Evolutionary conservation across 2,797 vertebrate genomes (phyloP).

Genomic region (Peromyscus melanophrys): DNA sequence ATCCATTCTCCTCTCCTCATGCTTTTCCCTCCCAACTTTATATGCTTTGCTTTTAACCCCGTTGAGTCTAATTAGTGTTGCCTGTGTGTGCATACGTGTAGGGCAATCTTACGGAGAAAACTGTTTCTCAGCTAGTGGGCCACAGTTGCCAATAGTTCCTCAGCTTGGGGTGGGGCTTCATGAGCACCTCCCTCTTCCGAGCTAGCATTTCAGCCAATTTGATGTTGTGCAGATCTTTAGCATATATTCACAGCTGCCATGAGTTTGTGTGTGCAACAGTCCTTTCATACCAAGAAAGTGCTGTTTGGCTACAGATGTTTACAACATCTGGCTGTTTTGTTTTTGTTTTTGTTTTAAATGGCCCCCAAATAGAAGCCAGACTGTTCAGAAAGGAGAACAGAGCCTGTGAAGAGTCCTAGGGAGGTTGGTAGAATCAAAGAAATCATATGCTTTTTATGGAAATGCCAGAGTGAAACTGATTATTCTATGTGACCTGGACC

Average conservation of each 20-base stretch:
- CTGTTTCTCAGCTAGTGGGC: background rate
- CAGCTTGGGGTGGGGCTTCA: background rate
- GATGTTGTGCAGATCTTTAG: background rate
- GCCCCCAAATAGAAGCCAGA: background rate
- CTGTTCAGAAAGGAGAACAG: background rate
- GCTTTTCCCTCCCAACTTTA: background rate
- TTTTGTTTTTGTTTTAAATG: background rate
- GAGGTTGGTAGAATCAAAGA: background rate
- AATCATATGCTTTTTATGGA: background rate
- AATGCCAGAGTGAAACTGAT: background rate
- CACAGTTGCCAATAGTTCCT: no score
- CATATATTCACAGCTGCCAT: background rate
- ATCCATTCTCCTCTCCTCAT: background rate
- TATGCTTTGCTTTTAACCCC: background rate
- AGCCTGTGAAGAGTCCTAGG: background rate
- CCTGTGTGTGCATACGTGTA: background rate
- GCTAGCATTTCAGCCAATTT: background rate
- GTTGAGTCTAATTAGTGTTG: background rate
- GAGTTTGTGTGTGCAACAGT: background rate
- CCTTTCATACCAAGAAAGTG: background rate
- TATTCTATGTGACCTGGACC: background rate
- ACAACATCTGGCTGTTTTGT: no score
- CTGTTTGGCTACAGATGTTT: background rate
- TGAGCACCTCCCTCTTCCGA: background rate
- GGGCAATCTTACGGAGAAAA: background rate